Evolutionary conservation across 2,113 vertebrate species (phyloP), one percentile per base, ranked within the genome.

Genomic region (Nycticryphes semicollaris): DNA sequence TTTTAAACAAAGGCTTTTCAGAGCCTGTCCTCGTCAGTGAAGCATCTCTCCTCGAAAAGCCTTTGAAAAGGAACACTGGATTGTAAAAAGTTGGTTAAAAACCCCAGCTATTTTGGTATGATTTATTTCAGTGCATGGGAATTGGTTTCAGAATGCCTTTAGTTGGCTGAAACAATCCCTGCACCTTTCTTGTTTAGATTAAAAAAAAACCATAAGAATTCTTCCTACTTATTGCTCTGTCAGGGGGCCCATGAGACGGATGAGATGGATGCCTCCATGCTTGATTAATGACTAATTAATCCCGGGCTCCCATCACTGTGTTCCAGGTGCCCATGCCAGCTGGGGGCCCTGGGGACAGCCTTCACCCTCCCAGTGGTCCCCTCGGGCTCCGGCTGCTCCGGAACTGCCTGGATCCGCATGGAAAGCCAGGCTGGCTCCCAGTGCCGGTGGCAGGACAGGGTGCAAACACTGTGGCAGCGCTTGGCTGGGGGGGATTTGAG

Each of bases 151-250:
- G 84, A 74, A 68, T 23, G 56, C 64, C 54, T 81, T 84, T 21
- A 70, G 72, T 27, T 3, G 15, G 47, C 73, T 94, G 74, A 60
- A 89, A 89, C 14, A 23, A 5, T 27, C 63, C 16, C 80, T 64
- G 76, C 83, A 84, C 50, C 47, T 81, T 91, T 57, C 83, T 84
- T 4, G 1, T 60, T 45, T 6, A 5, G 56, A 62, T 72, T 10
- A 66, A 59, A n/a, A 33, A 53, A 39, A 45, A 16, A 66, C 20
- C 30, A 20, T 1, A 10, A 35, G 68, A 87, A 57, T 33, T 84
- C 23, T n/a, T 93, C 50, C 54, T 59, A 20, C 67, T 90, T 95
- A 89, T 74, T 96, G 95, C 94, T 96, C 0, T 1, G 23, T 53
- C 0, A 41, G 14, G 45, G 35, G 37, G 75, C 21, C 20, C 2